Conservation (phyloP, 2,113 vertebrate species). For the Pithys albifrons region DNA sequence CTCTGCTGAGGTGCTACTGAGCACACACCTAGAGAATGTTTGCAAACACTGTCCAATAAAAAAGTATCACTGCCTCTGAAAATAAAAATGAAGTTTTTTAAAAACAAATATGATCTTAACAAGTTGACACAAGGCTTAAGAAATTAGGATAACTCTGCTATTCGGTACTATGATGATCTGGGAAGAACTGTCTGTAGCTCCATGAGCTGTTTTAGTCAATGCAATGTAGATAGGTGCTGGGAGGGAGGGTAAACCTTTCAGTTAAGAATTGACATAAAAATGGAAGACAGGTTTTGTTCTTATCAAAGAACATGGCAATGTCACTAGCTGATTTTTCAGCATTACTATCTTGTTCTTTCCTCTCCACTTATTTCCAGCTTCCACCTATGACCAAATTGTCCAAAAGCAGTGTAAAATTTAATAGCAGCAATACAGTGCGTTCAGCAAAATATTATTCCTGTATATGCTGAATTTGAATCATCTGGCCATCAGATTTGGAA, state of each 20-base stretch:
- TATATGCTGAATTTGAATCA: neutral
- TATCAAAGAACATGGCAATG: neutral
- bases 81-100: neutral
- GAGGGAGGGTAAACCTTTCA: neutral
- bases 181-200: neutral
- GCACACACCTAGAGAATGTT: neutral
- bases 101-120: neutral
- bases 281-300: neutral
- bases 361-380: neutral
- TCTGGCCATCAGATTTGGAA: neutral
- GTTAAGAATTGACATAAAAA: neutral
- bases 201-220: neutral
- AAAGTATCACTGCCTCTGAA: neutral
- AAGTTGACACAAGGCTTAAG: neutral
- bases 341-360: neutral
- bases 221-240: neutral
- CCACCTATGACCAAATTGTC: neutral
- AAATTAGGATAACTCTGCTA: neutral
- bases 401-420: neutral
- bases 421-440: accelerated
- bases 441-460: neutral
- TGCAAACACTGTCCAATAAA: neutral
- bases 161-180: neutral
- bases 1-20: neutral
- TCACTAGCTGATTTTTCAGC: neutral